Percentiles rank a stretch among this genome's conserved stretches.
These are phyloP conservation scores for Hydrocynus forskahlii DNA, from an alignment of 2,797 vertebrate species.

Conservation along the genomic window DNA sequence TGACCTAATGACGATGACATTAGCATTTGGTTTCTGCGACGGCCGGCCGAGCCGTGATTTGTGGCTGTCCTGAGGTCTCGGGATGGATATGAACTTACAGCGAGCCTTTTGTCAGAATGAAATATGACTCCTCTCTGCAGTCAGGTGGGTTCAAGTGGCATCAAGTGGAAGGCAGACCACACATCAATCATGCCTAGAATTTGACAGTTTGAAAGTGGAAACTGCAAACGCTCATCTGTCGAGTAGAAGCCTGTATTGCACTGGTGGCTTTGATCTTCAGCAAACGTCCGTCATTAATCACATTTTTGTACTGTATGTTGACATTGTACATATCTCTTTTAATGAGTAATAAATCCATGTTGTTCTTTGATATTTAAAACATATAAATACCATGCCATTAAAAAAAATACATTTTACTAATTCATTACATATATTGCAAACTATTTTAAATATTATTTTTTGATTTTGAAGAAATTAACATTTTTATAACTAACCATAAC, in stretches of 20 bases:
- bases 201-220: constrained; percentile 1
- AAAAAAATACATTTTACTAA: too few species aligned
- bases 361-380: too few species aligned
- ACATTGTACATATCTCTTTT: too few species aligned
- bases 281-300: too few species aligned
- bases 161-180: neutral
- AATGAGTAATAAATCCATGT: too few species aligned
- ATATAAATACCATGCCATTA: too few species aligned
- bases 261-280: neutral
- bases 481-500: too few species aligned
- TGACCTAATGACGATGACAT: constrained; percentile 47
- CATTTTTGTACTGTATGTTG: too few species aligned
- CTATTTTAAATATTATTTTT: too few species aligned
- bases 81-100: constrained; percentile 43
- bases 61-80: constrained; percentile 33
- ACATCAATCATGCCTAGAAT: constrained; percentile 19
- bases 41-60: constrained; percentile 42
- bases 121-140: constrained; percentile 21
- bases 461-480: too few species aligned
- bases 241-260: neutral
- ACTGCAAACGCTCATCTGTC: neutral
- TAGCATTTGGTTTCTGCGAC: constrained; percentile 42
- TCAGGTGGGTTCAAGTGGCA: constrained; percentile 9
- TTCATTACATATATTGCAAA: too few species aligned
- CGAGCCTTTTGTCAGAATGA: constrained; percentile 22